Evolutionary conservation across 2,888 invertebrate genomes (phyloP), one percentile per base, ranked within the genome.

Genomic region (Thereva unica): DNA sequence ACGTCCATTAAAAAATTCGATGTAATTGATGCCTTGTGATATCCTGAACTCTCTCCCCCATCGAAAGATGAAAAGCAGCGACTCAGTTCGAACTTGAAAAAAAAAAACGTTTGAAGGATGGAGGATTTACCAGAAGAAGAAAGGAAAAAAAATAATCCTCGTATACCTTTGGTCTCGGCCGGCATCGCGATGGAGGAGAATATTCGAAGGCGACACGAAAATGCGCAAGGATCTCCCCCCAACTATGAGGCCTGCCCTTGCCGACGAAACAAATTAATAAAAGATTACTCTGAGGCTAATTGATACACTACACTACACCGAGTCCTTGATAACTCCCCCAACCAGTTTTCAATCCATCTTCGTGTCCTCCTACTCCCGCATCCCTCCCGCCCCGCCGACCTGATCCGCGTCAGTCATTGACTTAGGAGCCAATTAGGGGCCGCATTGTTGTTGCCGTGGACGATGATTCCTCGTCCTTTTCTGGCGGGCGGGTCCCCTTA

Each of bases 371-470:
- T 63, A 40, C 37, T 5, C 41, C 34, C 34, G 10, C 57, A 37
- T 8, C 50, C 50, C 12, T 38, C 49, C 37, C 49, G 42, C 9
- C 47, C 35, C 44, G 53, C 12, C 37, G 37, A 37, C 40, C 56
- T 35, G 45, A 35, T 53, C 55, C 64, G 40, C 47, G 56, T 56
- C 47, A 54, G 63, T 63, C 68, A 63, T 68, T 68, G 68, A 66
- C 68, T 68, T 68, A 63, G 61, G 68, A 68, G 68, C 68, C 68
- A 68, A 68, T 68, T 68, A 68, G 66, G 68, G 56, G 65, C 61
- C 61, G 55, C 66, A 66, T 66, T 68, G 61, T 59, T 65, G 57
- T 59, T 57, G 56, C 56, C 52, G 61, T 68, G 65, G 68, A 56
- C 56, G 50, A 56, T 57, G 52, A 59, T 50, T 42, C 45, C 47